phyloP scores from a whole-genome alignment of 2,797 vertebrate species.

The Gallirallus australis region DNA sequence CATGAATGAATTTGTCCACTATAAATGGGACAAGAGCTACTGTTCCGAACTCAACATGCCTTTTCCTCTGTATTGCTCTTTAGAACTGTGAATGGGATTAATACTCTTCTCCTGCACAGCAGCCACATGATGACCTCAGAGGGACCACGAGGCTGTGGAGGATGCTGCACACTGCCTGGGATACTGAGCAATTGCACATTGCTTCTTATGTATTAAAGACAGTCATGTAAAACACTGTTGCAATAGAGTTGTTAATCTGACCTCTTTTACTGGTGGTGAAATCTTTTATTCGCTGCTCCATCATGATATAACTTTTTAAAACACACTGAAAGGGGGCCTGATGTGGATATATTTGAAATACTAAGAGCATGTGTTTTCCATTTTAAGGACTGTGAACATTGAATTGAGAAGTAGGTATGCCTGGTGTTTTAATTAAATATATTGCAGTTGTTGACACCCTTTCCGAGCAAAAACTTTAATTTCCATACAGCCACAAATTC shows the following conservation, averaged over 20 bases:
- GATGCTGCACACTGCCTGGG: fast-evolving
- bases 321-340: neutral
- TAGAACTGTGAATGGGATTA: fast-evolving
- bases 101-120: neutral
- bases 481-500: conserved; percentile 15
- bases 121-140: neutral
- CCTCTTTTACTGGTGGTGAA: neutral
- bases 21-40: neutral
- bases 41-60: neutral
- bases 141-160: fast-evolving
- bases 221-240: neutral
- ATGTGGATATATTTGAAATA: neutral
- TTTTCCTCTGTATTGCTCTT: neutral
- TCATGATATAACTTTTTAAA: neutral
- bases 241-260: neutral
- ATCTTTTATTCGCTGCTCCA: neutral
- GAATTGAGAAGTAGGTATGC: conserved; percentile 31
- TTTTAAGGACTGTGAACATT: conserved; percentile 26
- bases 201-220: neutral
- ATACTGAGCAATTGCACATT: neutral
- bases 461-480: neutral
- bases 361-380: neutral
- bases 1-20: neutral
- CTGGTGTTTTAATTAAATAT: conserved; percentile 26
- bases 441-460: conserved; percentile 20